Evolutionary conservation across 2,888 invertebrate genomes (phyloP).

Genomic region (Salticus scenicus): DNA sequence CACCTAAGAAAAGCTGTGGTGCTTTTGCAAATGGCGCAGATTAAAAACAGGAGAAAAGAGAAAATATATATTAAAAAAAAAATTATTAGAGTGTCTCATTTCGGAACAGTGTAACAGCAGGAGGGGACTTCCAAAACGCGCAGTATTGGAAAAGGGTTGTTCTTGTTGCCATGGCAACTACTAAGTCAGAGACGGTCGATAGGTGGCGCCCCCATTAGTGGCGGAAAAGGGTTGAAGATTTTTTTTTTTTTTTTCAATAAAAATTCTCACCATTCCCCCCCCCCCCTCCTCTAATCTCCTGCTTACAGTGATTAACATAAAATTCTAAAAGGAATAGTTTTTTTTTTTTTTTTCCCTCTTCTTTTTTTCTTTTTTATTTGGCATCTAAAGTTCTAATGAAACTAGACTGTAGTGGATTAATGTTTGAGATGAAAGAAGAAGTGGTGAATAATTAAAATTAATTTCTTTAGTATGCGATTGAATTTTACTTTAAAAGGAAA

Average conservation of each 20-base stretch:
- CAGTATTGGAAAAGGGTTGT: conserved; percentile 69
- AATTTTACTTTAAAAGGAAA: neutral
- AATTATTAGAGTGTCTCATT: conserved; percentile 49
- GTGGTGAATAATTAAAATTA: conserved; percentile 9
- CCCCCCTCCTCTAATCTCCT: conserved; percentile 8
- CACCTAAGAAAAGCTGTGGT: conserved; percentile 37
- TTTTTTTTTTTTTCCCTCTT: conserved; percentile 19
- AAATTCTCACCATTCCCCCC: conserved; percentile 16
- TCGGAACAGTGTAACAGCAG: conserved; percentile 39
- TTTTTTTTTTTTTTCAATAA: conserved; percentile 37
- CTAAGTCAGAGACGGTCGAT: conserved; percentile 65
- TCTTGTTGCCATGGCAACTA: conserved; percentile 57
- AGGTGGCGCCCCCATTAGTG: conserved; percentile 61
- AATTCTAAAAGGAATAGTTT: conserved; percentile 45
- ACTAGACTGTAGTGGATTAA: neutral
- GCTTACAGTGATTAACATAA: conserved; percentile 65
- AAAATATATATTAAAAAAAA: conserved; percentile 36
- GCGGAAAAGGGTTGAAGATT: conserved; percentile 48
- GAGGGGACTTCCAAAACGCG: conserved; percentile 43
- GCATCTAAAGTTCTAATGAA: neutral
- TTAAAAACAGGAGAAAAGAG: conserved; percentile 61
- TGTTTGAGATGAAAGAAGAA: neutral
- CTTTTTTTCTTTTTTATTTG: neutral
- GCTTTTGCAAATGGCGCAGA: conserved; percentile 67
- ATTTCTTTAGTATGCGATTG: neutral